Evolutionary conservation across 2,797 vertebrate genomes (phyloP), one percentile per base, ranked within the genome.

Genomic region (Delichon dasypus): DNA sequence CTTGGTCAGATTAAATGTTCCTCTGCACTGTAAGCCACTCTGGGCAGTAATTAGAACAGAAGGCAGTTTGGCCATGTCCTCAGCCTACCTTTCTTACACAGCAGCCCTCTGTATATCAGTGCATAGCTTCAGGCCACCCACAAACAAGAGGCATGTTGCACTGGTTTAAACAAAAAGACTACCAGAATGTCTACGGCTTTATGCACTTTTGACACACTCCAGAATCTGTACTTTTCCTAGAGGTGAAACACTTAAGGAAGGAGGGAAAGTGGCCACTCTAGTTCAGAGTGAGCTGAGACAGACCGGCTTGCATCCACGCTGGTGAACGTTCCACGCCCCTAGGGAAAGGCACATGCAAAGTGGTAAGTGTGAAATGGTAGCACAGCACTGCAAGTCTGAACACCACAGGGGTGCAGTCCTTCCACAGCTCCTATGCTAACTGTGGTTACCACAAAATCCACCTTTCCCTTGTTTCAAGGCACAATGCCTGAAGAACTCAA

Each of bases 281-380:
- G 22, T 25, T 72, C 0, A 1, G 57, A 44, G 23, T 4, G 16
- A 70, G 13, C 53, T 77, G 34, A 51, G 55, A 53, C 68, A 70
- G 65, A 44, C 8, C 0, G 1, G 22, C 34, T 45, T 36, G 25
- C 15, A 73, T 3, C 32, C 55, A 8, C 3, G 17, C 26, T 47
- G n/a, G 21, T 32, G 36, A 85, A 38, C 4, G 14, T 74, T 16
- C 54, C 58, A 6, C 8, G 17, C 30, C 27, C 64, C 47, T 5
- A 53, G 38, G 40, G 38, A 85, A 66, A 78, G 45, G 53, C 73
- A 54, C 17, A 1, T 5, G 22, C 10, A 50, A 60, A 50, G 29
- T 5, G 13, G 1, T 2, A 30, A n/a, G 8, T 26, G 27, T 38
- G 65, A 60, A 76, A 47, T 5, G 27, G 21, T 3, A 30, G 47